Conservation (phyloP, 2,113 vertebrate genomes). For the Otus sunia region DNA sequence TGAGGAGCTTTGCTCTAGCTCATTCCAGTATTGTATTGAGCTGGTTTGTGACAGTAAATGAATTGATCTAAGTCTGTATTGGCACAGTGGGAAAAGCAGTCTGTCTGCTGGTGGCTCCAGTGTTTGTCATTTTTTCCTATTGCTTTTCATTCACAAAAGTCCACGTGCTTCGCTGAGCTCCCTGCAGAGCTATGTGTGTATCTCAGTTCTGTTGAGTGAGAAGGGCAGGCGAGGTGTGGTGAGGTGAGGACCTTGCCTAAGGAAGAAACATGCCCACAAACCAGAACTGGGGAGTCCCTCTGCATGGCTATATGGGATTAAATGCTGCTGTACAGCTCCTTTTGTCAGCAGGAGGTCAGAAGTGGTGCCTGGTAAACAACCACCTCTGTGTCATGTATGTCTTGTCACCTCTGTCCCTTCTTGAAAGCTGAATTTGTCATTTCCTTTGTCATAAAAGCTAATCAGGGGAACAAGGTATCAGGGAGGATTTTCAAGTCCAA, state of each 20-base stretch:
- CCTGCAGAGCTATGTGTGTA: neutral
- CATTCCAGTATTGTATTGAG: neutral
- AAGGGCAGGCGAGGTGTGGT: neutral
- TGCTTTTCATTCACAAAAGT: neutral
- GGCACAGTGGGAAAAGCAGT: neutral
- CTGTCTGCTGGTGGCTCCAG: neutral
- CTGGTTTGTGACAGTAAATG: neutral
- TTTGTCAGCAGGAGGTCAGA: neutral
- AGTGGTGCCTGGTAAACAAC: neutral
- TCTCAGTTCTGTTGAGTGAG: neutral
- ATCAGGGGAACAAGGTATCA: neutral
- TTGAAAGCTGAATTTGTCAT: neutral
- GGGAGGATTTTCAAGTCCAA: neutral
- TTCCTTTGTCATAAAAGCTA: neutral
- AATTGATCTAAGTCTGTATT: neutral
- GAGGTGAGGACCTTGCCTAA: neutral
- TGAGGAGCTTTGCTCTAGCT: neutral
- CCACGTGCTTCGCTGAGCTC: neutral
- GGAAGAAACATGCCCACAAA: neutral
- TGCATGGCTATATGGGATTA: neutral
- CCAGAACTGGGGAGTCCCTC: neutral
- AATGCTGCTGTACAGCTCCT: neutral
- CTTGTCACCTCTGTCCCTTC: neutral
- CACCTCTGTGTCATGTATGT: neutral
- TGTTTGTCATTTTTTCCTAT: neutral